These are phyloP conservation scores for Crocuta crocuta DNA, from an alignment of 2,113 vertebrate species.

Conservation along the genomic window DNA sequence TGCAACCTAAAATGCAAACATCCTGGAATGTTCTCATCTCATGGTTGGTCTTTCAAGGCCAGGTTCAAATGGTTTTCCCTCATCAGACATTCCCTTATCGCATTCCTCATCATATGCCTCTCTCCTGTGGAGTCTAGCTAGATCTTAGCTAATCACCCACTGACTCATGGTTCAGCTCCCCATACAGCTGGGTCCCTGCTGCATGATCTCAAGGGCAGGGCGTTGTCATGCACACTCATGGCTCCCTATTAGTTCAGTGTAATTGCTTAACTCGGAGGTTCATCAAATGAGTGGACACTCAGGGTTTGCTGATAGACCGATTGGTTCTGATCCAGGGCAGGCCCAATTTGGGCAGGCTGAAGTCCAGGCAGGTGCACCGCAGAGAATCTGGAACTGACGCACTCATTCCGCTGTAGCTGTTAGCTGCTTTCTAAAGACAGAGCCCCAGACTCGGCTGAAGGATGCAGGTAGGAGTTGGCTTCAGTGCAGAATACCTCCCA, in stretches of 20 bases:
- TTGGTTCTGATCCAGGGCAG: not conserved
- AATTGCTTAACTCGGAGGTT: not conserved
- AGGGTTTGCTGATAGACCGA: not conserved
- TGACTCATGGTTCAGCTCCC: not conserved
- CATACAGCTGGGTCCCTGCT: no score
- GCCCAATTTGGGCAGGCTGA: not conserved
- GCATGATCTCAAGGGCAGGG: not conserved
- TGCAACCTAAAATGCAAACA: not conserved
- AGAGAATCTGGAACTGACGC: not conserved
- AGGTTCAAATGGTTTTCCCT: not conserved
- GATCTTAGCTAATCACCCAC: not conserved
- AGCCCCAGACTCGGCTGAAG: slow-evolving; percentile 38
- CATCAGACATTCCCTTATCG: not conserved
- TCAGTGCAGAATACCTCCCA: not conserved
- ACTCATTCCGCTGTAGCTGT: not conserved
- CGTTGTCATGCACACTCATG: accelerated
- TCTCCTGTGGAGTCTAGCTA: not conserved
- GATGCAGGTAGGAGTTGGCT: not conserved
- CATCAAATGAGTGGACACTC: not conserved
- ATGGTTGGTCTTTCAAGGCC: not conserved
- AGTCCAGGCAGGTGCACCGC: not conserved
- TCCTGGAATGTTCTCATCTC: not conserved
- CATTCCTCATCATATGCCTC: not conserved
- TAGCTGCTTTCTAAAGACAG: slow-evolving; percentile 17
- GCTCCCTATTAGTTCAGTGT: not conserved